Base-by-base conservation (phyloP, 2,888 invertebrate genomes). In the Pyrrhosoma nymphula region DNA sequence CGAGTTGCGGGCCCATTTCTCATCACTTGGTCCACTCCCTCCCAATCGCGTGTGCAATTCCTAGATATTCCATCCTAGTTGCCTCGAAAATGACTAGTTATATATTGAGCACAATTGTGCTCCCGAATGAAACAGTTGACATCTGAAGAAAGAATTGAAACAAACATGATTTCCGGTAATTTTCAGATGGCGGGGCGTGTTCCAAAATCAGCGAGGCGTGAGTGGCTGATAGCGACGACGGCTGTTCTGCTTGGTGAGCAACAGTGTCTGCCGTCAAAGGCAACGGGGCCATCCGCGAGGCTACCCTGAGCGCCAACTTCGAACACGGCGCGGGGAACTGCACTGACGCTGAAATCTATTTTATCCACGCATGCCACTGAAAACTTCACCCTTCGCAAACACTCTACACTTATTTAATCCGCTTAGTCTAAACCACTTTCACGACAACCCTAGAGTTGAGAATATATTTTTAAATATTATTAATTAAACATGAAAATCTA, bases 121-220 rank as follows among this genome's bases (percentile, higher is more conserved):
- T 91, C 39, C 47, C 69, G 26, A 93, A 93, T 69, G n/a, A 75
- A 69, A 75, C 69, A n/a, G 39, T 69, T 93, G 93, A 39, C 69
- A 93, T 47, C 23, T n/a, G n/a, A 69, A 47, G 47, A 93, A 93
- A 93, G 93, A 93, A 93, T 60, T 93, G 69, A 93, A 93, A 69
- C 93, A 69, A 93, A 93, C 69, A 93, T 75, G 69, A 47, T 93
- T 93, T 93, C 93, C 93, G 69, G 93, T 93, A 55, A 93, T 93
- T 93, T 93, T 69, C 93, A 93, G 93, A 93, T 93, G 93, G 93
- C 69, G 69, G 93, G 93, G 93, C 93, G 93, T 93, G 93, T 93
- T 93, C 93, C 93, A 93, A 69, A 93, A 93, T 93, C 93, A 93
- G 47, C 93, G 93, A 69, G 93, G 93, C 93, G 93, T 93, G 69